These are phyloP conservation scores for Geopemphigus sp. DNA, from an alignment of 1,140 invertebrate genomes.

Conservation along the genomic window DNA sequence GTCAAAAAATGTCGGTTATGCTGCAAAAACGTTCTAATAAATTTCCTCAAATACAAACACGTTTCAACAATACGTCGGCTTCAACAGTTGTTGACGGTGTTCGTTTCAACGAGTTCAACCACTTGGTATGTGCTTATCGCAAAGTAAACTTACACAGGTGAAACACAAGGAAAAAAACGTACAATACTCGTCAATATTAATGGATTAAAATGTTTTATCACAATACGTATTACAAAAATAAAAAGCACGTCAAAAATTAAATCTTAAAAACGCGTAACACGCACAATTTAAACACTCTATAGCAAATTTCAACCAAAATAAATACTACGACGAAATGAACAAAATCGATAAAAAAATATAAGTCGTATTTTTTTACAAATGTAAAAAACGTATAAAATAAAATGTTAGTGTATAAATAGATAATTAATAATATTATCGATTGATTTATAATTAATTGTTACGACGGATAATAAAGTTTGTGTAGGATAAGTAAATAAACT, in stretches of 20 bases:
- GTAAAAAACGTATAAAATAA: background rate
- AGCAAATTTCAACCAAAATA: background rate
- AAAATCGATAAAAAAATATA: background rate
- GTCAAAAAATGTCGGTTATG: too few relatives aligned
- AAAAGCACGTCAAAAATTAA: background rate
- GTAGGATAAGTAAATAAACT: background rate
- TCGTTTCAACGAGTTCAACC: too few relatives aligned
- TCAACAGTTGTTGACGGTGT: too few relatives aligned
- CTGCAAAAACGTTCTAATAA: too few relatives aligned
- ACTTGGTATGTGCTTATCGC: too few relatives aligned
- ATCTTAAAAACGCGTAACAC: background rate
- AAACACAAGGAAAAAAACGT: too few relatives aligned
- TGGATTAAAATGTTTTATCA: slow-evolving; percentile 13
- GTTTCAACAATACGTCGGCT: too few relatives aligned
- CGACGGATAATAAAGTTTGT: background rate
- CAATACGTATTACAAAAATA: slow-evolving; percentile 10
- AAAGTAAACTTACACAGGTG: too few relatives aligned
- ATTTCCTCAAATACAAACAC: too few relatives aligned
- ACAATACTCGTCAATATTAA: background rate
- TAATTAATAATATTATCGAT: background rate
- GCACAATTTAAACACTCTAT: background rate
- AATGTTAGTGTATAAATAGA: slow-evolving; percentile 23
- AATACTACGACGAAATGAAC: background rate
- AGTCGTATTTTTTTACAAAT: background rate
- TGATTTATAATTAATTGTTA: background rate